A percentile compares a stretch with the other conserved stretches of the same genome.
phyloP scores from a whole-genome alignment of 2,797 vertebrate species.

The Todus mexicanus region DNA sequence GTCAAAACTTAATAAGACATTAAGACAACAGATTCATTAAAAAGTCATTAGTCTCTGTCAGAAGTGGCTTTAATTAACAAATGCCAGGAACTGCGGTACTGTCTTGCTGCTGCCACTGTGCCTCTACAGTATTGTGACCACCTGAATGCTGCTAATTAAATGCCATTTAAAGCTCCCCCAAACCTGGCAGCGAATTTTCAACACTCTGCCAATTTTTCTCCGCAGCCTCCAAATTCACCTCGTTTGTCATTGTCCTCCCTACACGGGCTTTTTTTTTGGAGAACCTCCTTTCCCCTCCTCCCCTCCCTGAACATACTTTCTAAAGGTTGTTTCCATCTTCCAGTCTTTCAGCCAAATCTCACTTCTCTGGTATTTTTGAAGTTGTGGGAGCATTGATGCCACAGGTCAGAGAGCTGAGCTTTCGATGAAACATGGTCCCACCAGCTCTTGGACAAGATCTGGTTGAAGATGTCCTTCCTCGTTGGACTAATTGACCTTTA shows the following conservation, averaged over 20 bases:
- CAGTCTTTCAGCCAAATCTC: not conserved
- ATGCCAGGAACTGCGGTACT: slow-evolving; percentile 15
- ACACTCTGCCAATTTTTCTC: slow-evolving; percentile 34
- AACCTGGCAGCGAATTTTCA: slow-evolving; percentile 37
- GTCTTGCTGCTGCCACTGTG: not conserved
- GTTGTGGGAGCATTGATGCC: accelerated
- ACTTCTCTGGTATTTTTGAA: not conserved
- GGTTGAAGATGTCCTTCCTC: not conserved
- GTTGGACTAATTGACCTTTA: not conserved
- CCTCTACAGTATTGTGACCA: slow-evolving; percentile 30
- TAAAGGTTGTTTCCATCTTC: not conserved
- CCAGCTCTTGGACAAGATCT: not conserved
- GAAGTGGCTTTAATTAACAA: slow-evolving; percentile 64
- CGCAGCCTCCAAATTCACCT: slow-evolving; percentile 1
- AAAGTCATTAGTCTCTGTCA: slow-evolving; percentile 58
- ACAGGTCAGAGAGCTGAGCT: not conserved
- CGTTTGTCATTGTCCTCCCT: slow-evolving; percentile 34
- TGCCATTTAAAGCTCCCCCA: slow-evolving; percentile 51
- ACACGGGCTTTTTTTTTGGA: not conserved
- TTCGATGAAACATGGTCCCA: accelerated
- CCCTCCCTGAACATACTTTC: not conserved
- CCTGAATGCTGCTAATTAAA: slow-evolving; percentile 65
- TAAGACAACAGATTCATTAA: slow-evolving; percentile 61
- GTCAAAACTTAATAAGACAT: slow-evolving; percentile 27
- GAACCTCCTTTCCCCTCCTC: not conserved